Base-by-base conservation (phyloP, 2,113 vertebrate genomes). In the Cyprinus carpio region DNA sequence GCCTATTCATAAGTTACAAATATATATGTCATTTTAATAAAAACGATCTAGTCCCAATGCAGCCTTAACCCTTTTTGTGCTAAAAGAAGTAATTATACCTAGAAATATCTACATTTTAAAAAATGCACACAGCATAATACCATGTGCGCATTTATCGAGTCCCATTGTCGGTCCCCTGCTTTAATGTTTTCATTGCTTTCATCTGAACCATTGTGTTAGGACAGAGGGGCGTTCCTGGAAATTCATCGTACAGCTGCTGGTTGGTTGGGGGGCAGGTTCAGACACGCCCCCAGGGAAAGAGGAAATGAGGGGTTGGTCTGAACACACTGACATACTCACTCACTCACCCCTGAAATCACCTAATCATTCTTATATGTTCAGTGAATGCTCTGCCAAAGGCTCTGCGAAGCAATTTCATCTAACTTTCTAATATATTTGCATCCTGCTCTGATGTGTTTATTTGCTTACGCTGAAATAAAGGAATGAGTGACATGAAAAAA, bases 191-290 rank as follows among this genome's bases (percentile, higher is more conserved):
- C 87, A 89, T 12, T 27, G 27, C 74, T 74, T 43, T 49, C 23
- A 37, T 87, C 72, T 79, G 49, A 80, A 46, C 23, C 62, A 86
- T 89, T 92, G 89, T 91, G 87, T 92, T 85, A 78, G 77, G 58
- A 91, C 65, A 82, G 75, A 87, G 85, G 88, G 85, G 91, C 91
- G 89, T 92, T 88, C 89, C 91, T 71, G 85, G 88, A 91, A 88
- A 79, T 31, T 79, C 64, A 72, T 29, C 12, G 75, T 58, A 27
- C 75, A 84, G 72, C 72, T 71, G 76, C 75, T 80, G 64, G 34
- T 80, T 37, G 81, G 89, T 87, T 62, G n/a, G 1, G 43, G 87
- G 89, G 84, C 90, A 77, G 74, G 88, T 82, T 84, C 86, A 85
- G 84, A 86, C 81, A 82, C 67, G 77, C 88, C 85, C 87, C 79